These are phyloP conservation scores for Pseudochromis fuscus DNA, from an alignment of 2,797 vertebrate species.

Conservation along the genomic window DNA sequence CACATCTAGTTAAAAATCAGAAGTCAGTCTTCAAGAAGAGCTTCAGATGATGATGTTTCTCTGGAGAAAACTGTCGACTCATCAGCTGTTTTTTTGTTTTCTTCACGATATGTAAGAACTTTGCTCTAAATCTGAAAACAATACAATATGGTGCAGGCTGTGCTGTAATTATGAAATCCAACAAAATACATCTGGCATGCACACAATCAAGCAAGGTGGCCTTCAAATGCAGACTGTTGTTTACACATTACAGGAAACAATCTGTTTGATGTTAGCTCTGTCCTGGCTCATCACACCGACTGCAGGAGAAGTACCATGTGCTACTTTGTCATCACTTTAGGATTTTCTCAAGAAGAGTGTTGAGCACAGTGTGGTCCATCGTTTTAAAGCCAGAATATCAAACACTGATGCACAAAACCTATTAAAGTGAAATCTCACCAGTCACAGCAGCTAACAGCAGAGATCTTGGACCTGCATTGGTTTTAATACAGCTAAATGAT, in stretches of 20 bases:
- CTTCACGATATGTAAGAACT: slow-evolving; percentile 25
- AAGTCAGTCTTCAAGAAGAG: neutral
- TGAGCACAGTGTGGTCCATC: neutral
- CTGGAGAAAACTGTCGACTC: neutral
- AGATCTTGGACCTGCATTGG: neutral
- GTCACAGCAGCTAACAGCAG: too few species aligned
- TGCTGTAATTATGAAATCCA: slow-evolving; percentile 49
- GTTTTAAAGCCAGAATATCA: neutral
- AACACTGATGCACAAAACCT: slow-evolving; percentile 10
- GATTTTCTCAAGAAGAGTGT: slow-evolving; percentile 21
- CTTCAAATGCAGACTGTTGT: slow-evolving; percentile 23
- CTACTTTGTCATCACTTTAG: slow-evolving; percentile 36
- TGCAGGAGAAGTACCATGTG: slow-evolving; percentile 18
- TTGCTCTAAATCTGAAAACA: slow-evolving; percentile 29
- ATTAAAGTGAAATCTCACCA: slow-evolving; percentile 3
- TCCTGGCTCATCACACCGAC: slow-evolving; percentile 34
- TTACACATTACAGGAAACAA: slow-evolving; percentile 26
- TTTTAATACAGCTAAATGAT: neutral
- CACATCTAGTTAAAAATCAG: neutral
- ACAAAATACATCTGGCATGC: slow-evolving; percentile 27
- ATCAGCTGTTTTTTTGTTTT: slow-evolving; percentile 42
- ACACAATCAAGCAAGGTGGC: slow-evolving; percentile 9
- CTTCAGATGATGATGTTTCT: neutral
- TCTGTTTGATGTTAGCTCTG: slow-evolving; percentile 26
- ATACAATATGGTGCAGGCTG: slow-evolving; percentile 25